Evolutionary conservation across 2,888 invertebrate species (phyloP).

Genomic region (Agrypnus murinus): DNA sequence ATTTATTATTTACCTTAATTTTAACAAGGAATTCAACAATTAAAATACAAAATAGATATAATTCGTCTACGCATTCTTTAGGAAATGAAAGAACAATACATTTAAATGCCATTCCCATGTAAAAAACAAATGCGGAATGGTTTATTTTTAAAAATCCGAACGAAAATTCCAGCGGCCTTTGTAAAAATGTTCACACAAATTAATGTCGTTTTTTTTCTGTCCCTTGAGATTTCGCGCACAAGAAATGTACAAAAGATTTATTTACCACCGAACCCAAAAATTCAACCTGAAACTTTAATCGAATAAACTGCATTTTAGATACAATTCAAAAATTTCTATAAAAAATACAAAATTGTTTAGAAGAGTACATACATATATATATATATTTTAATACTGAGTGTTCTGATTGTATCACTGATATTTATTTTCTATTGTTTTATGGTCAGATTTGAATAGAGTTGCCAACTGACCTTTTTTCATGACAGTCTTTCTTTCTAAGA

Average conservation of each 20-base stretch:
- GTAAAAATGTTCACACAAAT: constrained; percentile 55
- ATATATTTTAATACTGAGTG: no score
- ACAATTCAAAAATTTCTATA: background rate
- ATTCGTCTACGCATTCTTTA: constrained; percentile 51
- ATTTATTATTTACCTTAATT: background rate
- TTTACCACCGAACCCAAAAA: constrained; percentile 8
- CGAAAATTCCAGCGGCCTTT: constrained; percentile 48
- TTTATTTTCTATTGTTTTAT: no score
- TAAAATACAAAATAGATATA: constrained; percentile 27
- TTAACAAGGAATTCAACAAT: background rate
- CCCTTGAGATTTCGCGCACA: constrained; percentile 11
- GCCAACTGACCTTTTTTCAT: no score
- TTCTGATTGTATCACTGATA: no score
- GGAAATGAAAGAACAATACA: constrained; percentile 49
- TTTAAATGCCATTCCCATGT: constrained; percentile 52
- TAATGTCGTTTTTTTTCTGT: constrained; percentile 31
- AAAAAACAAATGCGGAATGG: constrained; percentile 44
- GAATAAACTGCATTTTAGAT: background rate
- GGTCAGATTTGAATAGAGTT: no score
- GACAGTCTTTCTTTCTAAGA: no score
- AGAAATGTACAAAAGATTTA: constrained; percentile 19
- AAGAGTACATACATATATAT: no score
- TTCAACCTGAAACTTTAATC: constrained; percentile 5
- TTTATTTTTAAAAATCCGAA: constrained; percentile 40
- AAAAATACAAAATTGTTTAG: no score